phyloP scores from a whole-genome alignment of 2,888 invertebrate genomes.

The Peribatodes rhomboidaria region DNA sequence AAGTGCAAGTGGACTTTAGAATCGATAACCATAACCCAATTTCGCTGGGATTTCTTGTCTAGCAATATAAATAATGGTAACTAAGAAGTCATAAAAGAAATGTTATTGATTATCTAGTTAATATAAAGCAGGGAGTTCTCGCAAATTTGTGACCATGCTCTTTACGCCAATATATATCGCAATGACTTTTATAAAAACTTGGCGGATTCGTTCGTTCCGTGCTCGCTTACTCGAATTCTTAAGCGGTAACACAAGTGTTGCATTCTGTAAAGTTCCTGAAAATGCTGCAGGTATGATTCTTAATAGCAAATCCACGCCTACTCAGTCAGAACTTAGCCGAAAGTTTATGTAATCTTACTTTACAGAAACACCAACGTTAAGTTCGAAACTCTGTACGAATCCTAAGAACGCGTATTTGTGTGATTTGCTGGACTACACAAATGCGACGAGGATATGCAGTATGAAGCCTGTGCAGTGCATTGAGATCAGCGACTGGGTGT shows the following conservation, averaged over 20 bases:
- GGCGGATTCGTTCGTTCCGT: conserved; percentile 90
- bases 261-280: conserved; percentile 87
- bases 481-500: conserved; percentile 79
- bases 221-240: conserved; percentile 89
- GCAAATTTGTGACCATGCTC: conserved; percentile 83
- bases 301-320: neutral
- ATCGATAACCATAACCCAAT: conserved; percentile 82
- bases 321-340: neutral
- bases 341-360: conserved; percentile 33
- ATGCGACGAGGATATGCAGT: conserved; percentile 79
- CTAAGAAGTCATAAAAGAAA: conserved; percentile 40
- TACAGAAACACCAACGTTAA: conserved; percentile 82
- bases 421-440: conserved; percentile 86
- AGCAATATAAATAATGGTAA: conserved; percentile 30
- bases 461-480: conserved; percentile 81
- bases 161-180: conserved; percentile 94
- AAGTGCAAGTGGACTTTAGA: conserved; percentile 72
- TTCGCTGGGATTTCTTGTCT: conserved; percentile 44
- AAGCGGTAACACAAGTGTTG: conserved; percentile 86
- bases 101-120: conserved; percentile 2
- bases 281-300: conserved; percentile 74
- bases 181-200: conserved; percentile 93
- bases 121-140: conserved; percentile 22
- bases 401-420: conserved; percentile 87
- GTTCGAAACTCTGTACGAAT: conserved; percentile 85